Conservation (phyloP, 2,113 vertebrate genomes). For the Myiozetetes cayanensis region DNA sequence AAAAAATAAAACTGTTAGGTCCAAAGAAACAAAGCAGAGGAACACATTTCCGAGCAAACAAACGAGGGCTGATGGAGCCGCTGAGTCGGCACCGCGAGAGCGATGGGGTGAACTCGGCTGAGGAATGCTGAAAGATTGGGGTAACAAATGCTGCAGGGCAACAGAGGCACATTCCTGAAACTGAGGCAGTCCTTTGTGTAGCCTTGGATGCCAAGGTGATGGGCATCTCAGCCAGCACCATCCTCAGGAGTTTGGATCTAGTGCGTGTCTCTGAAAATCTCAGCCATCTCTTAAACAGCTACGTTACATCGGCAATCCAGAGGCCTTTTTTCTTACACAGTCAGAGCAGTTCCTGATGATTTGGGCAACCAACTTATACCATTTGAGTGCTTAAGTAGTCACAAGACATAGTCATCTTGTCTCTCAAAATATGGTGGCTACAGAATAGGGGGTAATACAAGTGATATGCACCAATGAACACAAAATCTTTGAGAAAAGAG, state of each 20-base stretch:
- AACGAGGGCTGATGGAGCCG: constrained; percentile 10
- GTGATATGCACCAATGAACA: background rate
- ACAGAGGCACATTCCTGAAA: background rate
- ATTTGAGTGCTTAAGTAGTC: background rate
- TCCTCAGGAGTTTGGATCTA: background rate
- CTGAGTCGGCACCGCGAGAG: constrained; percentile 36
- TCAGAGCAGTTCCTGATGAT: background rate
- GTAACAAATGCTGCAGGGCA: background rate
- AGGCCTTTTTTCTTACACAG: background rate
- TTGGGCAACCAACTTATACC: background rate
- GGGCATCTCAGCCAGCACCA: background rate
- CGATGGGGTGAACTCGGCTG: background rate
- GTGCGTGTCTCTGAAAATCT: background rate
- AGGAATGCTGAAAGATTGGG: background rate
- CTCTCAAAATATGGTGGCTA: background rate
- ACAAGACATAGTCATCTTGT: rapidly evolving
- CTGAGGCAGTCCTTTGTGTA: background rate
- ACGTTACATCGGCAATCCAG: rapidly evolving
- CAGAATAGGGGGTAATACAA: background rate
- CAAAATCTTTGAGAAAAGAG: background rate
- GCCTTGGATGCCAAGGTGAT: background rate
- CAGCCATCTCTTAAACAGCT: background rate
- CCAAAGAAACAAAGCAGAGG: constrained; percentile 18
- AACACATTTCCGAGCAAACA: constrained; percentile 11
- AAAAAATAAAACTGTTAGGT: background rate